Evolutionary conservation across 2,888 invertebrate genomes (phyloP), one percentile per base, ranked within the genome.

Genomic region (Conistra vaccinii): DNA sequence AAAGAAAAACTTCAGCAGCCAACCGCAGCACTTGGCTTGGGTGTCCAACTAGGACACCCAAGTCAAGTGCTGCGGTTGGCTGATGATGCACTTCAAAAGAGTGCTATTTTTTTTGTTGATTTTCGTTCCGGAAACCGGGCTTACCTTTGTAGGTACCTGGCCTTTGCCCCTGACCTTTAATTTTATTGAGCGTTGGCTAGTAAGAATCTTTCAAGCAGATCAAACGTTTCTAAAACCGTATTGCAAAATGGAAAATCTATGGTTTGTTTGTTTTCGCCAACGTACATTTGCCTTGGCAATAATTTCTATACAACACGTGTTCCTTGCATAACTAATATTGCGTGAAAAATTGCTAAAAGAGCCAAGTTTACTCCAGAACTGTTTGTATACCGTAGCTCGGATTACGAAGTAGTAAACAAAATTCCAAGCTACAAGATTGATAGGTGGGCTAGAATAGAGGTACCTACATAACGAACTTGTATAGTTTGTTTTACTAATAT

Each of bases 321-420:
- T 3, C 17, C 17, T 57, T 57, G 57, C 20, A 23, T 75, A 81
- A 63, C n/a, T 26, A 55, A 23, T 14, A 58, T 77, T 67, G 51
- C 20, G 57, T 67, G 61, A 72, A 69, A 55, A 72, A 23, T 53
- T 48, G n/a, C 35, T 48, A 14, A 58, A 48, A 58, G 14, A 71
- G 57, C 55, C 51, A 67, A 72, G 62, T 82, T 82, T 74, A 80
- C 58, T 61, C 53, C 14, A 69, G 51, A 53, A 32, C 14, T 80
- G 84, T 84, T 80, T 82, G 84, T 71, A 69, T 67, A 55, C 69
- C 35, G 23, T n/a, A 20, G 35, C 66, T 67, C 61, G 29, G 39
- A 58, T 83, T 67, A 72, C 74, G 32, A n/a, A 26, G 26, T 69
- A 80, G 69, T 74, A 67, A 84, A 80, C 82, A 80, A 84, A 80